Evolutionary conservation across 64 coral and sea anemone genomes (phyloP).

Genomic region (Platygyra sinensis): DNA sequence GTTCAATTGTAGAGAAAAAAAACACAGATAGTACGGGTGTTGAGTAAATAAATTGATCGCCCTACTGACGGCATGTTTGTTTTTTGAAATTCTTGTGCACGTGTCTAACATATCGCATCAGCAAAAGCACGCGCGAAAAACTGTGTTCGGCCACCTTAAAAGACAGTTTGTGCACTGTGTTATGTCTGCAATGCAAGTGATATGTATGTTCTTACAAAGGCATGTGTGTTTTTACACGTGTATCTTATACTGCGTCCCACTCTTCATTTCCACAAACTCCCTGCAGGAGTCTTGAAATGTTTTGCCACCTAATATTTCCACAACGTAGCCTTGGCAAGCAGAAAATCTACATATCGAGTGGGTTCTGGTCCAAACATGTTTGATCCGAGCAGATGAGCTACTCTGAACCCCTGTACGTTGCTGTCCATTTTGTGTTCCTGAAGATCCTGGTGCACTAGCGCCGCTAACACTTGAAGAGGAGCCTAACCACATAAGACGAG

Average conservation of each 20-base stretch:
- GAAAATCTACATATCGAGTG: no score
- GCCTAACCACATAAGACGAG: no score
- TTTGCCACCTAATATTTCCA: conserved; percentile 57
- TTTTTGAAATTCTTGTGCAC: no score
- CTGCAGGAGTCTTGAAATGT: conserved; percentile 32
- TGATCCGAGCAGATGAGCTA: neutral
- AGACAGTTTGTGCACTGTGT: neutral
- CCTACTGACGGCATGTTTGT: no score
- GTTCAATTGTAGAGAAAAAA: no score
- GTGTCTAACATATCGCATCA: no score
- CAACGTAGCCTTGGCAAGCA: neutral
- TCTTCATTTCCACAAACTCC: conserved; percentile 65
- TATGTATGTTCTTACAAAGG: neutral
- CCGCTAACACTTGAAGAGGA: no score
- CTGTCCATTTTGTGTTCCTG: neutral
- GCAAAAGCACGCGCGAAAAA: no score
- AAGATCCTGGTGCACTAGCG: neutral
- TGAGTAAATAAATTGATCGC: no score
- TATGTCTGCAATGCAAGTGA: neutral
- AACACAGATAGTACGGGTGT: no score
- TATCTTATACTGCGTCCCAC: no score
- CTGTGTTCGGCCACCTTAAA: no score
- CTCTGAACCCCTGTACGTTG: neutral
- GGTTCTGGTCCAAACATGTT: neutral
- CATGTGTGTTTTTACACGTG: conserved; percentile 28